Conservation (phyloP, 37 sponge, comb jelly and placozoan species). For the Cladorhizidae sp. region DNA sequence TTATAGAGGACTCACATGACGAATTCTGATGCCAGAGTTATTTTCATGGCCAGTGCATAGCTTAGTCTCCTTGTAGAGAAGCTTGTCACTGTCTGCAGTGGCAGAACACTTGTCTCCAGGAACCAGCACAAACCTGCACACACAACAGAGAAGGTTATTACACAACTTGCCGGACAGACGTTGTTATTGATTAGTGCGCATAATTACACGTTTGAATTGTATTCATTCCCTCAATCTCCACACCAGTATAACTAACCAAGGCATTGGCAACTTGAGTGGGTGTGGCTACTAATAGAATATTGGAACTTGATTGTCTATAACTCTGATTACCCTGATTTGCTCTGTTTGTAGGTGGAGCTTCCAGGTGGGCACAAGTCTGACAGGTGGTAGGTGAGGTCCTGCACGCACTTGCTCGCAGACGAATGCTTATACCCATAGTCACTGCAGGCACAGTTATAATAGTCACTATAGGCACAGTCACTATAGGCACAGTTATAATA, state of each 20-base stretch:
- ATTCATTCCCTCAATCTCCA: no score
- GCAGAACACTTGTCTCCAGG: slow-evolving; percentile 44
- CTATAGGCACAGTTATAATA: not conserved
- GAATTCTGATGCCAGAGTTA: slow-evolving; percentile 15
- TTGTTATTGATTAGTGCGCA: no score
- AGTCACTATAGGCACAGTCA: not conserved
- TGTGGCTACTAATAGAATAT: no score
- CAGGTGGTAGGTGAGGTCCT: not conserved
- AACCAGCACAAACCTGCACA: slow-evolving; percentile 41
- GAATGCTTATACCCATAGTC: slow-evolving; percentile 48
- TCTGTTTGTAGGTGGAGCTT: slow-evolving; percentile 11
- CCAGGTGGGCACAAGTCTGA: slow-evolving; percentile 48
- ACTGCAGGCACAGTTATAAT: slow-evolving; percentile 10
- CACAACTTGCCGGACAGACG: no score
- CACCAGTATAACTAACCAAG: no score
- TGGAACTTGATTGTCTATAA: no score
- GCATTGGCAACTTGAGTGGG: no score
- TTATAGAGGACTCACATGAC: not conserved
- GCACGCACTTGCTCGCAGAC: not conserved
- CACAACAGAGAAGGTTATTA: no score
- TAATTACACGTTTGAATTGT: no score
- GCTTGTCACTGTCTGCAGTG: slow-evolving; percentile 1
- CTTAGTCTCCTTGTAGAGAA: not conserved
- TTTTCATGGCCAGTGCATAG: slow-evolving; percentile 42
- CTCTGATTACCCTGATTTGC: slow-evolving; percentile 43